A percentile compares a stretch with the other conserved stretches of the same genome.
These are phyloP conservation scores for Argyresthia albistria DNA, from an alignment of 2,888 invertebrate genomes.

Conservation along the genomic window DNA sequence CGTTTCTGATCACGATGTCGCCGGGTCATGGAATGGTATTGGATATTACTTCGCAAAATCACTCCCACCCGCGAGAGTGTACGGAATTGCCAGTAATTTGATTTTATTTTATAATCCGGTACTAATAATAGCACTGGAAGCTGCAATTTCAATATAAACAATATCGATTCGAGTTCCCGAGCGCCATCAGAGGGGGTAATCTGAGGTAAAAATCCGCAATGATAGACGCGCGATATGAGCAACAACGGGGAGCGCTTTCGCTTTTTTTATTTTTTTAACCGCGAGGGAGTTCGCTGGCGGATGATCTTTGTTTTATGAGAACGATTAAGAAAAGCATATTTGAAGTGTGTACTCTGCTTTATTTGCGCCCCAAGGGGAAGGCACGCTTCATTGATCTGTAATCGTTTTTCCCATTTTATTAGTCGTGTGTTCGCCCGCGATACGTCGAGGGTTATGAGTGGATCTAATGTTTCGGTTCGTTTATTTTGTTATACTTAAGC, in stretches of 20 bases:
- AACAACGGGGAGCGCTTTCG: constrained; percentile 48
- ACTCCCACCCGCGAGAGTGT: constrained; percentile 8
- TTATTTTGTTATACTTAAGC: not conserved
- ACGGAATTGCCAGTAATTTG: constrained; percentile 32
- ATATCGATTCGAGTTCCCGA: constrained; percentile 42
- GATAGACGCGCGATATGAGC: constrained; percentile 61
- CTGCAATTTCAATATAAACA: constrained; percentile 45
- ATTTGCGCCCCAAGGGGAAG: constrained; percentile 65
- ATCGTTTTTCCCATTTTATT: constrained; percentile 65
- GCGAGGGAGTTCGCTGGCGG: constrained; percentile 52
- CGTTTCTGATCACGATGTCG: too few species aligned
- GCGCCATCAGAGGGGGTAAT: constrained; percentile 49
- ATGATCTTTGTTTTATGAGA: constrained; percentile 73
- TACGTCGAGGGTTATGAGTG: constrained; percentile 48
- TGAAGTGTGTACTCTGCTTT: constrained; percentile 69
- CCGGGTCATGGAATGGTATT: not conserved
- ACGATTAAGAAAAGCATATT: constrained; percentile 74
- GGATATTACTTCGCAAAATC: not conserved
- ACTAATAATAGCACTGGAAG: constrained; percentile 45
- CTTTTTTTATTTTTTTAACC: constrained; percentile 48
- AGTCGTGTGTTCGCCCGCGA: constrained; percentile 1
- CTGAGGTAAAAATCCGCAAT: constrained; percentile 56
- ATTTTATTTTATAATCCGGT: constrained; percentile 38
- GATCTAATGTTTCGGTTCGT: constrained; percentile 1
- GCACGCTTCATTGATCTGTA: constrained; percentile 69